phyloP scores from a whole-genome alignment of 2,888 invertebrate genomes.

The Dexiosoma caninum region DNA sequence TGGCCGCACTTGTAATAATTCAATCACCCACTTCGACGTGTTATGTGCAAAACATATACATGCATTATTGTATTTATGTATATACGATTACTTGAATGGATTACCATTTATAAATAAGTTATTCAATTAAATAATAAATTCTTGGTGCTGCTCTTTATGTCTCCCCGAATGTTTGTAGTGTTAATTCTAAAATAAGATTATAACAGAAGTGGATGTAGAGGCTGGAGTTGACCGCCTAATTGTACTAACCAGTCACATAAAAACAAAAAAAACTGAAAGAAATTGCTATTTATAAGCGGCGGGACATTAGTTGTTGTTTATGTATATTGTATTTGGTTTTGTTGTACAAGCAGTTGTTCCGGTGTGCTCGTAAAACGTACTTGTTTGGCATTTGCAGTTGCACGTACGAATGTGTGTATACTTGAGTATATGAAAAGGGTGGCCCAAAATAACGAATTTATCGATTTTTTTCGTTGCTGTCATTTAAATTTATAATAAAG shows the following conservation, averaged over 20 bases:
- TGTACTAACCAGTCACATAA: conserved; percentile 31
- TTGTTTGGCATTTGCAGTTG: background rate
- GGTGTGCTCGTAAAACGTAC: background rate
- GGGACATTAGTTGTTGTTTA: conserved; percentile 54
- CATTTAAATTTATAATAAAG: too few species aligned
- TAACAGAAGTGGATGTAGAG: conserved; percentile 13
- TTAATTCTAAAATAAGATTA: conserved; percentile 31
- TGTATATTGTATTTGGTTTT: conserved; percentile 36
- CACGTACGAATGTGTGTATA: background rate
- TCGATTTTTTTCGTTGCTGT: too few species aligned
- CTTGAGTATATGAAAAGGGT: background rate
- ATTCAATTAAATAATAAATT: background rate
- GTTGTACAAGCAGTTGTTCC: conserved; percentile 6
- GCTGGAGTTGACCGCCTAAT: conserved; percentile 47
- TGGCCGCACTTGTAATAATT: background rate
- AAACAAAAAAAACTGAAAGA: conserved; percentile 21
- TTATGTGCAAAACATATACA: background rate
- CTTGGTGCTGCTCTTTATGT: background rate
- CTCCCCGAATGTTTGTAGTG: conserved; percentile 1
- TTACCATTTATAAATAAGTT: background rate
- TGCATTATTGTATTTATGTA: background rate
- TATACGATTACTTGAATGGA: too few species aligned
- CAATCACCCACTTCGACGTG: background rate
- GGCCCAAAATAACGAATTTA: too few species aligned
- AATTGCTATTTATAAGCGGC: conserved; percentile 39